Evolutionary conservation across 1,140 invertebrate species (phyloP).

Genomic region (Armadillidium nasatum): DNA sequence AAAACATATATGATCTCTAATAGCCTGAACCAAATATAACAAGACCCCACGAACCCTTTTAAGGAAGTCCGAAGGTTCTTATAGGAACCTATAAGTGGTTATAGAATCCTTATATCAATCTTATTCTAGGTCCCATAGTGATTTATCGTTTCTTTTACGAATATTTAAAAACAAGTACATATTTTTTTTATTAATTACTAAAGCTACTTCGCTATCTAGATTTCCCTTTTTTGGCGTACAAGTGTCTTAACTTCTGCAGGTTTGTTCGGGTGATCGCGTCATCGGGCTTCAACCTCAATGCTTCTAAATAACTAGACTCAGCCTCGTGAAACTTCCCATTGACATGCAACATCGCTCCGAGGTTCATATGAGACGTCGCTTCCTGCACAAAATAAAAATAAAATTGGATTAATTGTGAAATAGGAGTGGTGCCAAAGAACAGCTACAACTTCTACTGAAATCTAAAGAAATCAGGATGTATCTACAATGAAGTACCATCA

Average conservation of each 20-base stretch:
- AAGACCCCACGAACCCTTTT: too few relatives aligned
- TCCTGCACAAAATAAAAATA: slow-evolving; percentile 53
- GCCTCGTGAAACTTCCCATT: slow-evolving; percentile 86
- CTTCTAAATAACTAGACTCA: slow-evolving; percentile 73
- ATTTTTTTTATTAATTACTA: neutral
- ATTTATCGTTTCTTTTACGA: too few relatives aligned
- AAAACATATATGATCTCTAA: too few relatives aligned
- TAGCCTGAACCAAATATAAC: too few relatives aligned
- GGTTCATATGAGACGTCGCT: slow-evolving; percentile 82
- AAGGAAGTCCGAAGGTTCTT: too few relatives aligned
- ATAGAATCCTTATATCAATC: too few relatives aligned
- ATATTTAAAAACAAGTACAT: too few relatives aligned
- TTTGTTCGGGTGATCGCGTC: slow-evolving; percentile 45
- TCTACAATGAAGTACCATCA: neutral
- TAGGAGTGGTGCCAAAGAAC: slow-evolving; percentile 25
- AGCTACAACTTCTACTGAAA: neutral
- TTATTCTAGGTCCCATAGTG: too few relatives aligned
- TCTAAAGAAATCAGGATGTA: neutral
- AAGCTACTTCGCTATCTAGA: slow-evolving; percentile 32
- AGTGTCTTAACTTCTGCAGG: slow-evolving; percentile 44
- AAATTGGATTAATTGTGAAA: neutral
- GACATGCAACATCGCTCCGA: slow-evolving; percentile 87
- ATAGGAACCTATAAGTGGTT: too few relatives aligned
- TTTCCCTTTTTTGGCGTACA: slow-evolving; percentile 42
- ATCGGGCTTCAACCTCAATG: slow-evolving; percentile 54